Percentiles rank a stretch among this genome's conserved stretches.
Evolutionary conservation across 1,140 invertebrate species (phyloP).

Genomic region (Acyrthosiphon pisum): DNA sequence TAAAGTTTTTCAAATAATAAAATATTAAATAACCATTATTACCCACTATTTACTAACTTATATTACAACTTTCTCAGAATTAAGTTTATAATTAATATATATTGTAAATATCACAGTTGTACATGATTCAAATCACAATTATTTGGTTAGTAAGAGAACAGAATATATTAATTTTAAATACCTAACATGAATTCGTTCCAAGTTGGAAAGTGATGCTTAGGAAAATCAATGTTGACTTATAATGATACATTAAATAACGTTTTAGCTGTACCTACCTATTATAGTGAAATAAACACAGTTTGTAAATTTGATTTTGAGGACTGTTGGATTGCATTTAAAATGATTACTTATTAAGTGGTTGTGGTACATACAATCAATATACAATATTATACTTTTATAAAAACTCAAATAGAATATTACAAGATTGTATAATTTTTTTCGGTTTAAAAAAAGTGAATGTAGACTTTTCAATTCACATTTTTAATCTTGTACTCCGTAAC

Average conservation of each 20-base stretch:
- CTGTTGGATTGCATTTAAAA: not conserved
- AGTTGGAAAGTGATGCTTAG: not conserved
- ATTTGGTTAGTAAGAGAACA: not conserved
- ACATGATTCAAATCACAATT: not conserved
- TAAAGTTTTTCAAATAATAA: conserved; percentile 19
- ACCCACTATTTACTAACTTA: not conserved
- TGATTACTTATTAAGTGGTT: not conserved
- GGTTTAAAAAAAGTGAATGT: not conserved
- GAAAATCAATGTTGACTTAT: not conserved
- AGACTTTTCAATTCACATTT: not conserved
- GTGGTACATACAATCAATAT: not conserved
- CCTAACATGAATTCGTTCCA: not conserved
- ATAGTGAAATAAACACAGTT: not conserved
- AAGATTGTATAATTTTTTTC: not conserved
- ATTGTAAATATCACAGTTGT: not conserved
- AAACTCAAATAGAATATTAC: not conserved
- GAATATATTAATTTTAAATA: not conserved
- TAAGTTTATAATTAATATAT: not conserved
- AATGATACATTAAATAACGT: not conserved
- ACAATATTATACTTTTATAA: not conserved
- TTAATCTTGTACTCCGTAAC: not conserved
- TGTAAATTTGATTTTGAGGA: not conserved
- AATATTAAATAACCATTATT: conserved; percentile 19
- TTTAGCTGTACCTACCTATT: not conserved
- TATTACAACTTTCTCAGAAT: not conserved